A percentile compares a stretch with the other conserved stretches of the same genome.
phyloP scores from a whole-genome alignment of 2,888 invertebrate genomes.

The Heliconius ismenius region DNA sequence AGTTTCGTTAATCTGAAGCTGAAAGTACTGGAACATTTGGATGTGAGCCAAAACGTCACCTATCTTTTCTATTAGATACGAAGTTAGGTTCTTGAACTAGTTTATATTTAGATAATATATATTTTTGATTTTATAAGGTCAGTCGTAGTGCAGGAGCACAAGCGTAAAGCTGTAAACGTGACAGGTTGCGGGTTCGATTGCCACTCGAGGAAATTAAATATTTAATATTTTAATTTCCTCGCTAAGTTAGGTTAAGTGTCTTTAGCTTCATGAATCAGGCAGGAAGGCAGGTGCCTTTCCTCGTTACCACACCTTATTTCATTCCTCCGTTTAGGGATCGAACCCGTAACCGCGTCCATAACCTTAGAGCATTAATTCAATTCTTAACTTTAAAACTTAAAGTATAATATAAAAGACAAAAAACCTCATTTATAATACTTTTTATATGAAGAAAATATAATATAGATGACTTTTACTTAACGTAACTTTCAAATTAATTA shows the following conservation, averaged over 20 bases:
- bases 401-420: background rate
- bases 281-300: background rate
- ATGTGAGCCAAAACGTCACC: conserved; percentile 13
- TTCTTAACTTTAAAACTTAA: background rate
- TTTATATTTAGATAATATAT: background rate
- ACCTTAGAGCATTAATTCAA: too few species aligned
- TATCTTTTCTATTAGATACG: conserved; percentile 5
- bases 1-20: conserved; percentile 10
- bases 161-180: background rate
- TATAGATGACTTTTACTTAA: background rate
- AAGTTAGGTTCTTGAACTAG: background rate
- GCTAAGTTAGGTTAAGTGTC: background rate
- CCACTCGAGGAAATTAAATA: background rate
- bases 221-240: too few species aligned
- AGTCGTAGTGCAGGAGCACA: too few species aligned
- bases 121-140: too few species aligned
- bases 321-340: too few species aligned
- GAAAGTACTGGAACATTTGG: conserved; percentile 6
- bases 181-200: background rate
- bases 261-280: background rate
- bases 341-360: too few species aligned
- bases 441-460: background rate
- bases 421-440: too few species aligned
- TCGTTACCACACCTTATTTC: too few species aligned
- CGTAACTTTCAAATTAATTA: background rate